A percentile compares a stretch with the other conserved stretches of the same genome.
Evolutionary conservation across 92 coral and sea anemone species (phyloP).

Genomic region (Meandrina meandrites): DNA sequence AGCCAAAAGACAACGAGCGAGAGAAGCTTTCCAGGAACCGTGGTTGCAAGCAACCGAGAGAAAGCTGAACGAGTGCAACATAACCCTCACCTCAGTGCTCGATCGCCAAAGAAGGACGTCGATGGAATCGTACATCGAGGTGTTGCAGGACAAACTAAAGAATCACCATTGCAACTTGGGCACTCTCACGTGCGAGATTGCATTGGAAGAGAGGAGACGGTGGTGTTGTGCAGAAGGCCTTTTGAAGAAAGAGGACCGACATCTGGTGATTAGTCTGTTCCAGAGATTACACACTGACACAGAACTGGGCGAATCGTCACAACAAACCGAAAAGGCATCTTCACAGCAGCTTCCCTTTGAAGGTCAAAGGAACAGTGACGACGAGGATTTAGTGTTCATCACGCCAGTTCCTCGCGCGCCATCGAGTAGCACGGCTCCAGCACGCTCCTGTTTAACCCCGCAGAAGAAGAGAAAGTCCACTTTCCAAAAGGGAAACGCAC

Average conservation of each 20-base stretch:
- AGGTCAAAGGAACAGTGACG: too few relatives aligned
- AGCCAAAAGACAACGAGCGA: not conserved
- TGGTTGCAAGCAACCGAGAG: conserved; percentile 31
- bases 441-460: too few relatives aligned
- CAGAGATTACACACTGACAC: not conserved
- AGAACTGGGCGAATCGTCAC: too few relatives aligned
- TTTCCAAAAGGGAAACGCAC: too few relatives aligned
- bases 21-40: conserved; percentile 14
- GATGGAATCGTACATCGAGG: not conserved
- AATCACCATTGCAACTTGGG: conserved; percentile 20
- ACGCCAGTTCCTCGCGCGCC: too few relatives aligned
- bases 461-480: too few relatives aligned
- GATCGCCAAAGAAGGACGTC: not conserved
- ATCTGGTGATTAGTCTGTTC: not conserved
- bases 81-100: not conserved
- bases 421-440: too few relatives aligned
- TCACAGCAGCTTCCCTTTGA: too few relatives aligned
- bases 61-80: conserved; percentile 14
- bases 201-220: conserved; percentile 1
- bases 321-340: too few relatives aligned
- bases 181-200: not conserved
- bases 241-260: not conserved
- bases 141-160: conserved; percentile 14
- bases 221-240: not conserved
- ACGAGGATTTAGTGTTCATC: too few relatives aligned